Percentiles rank a stretch among this genome's conserved stretches.
These are phyloP conservation scores for Sycophaga agraensis DNA, from an alignment of 1,140 invertebrate genomes.

Conservation along the genomic window DNA sequence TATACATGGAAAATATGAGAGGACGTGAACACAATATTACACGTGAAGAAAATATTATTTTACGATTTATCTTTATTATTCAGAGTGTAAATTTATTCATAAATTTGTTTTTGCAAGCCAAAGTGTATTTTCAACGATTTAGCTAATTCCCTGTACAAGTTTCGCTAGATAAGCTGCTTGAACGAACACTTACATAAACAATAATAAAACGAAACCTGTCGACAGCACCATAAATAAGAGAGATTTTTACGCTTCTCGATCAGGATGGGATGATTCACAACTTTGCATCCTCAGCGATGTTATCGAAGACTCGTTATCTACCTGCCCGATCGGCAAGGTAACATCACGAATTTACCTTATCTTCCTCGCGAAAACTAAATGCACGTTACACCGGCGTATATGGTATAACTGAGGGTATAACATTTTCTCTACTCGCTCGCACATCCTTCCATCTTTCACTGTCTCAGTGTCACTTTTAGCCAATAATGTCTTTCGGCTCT, in stretches of 20 bases:
- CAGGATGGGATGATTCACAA: neutral
- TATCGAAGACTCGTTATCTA: conserved; percentile 9
- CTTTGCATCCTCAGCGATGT: conserved; percentile 2
- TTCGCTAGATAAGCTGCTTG: no score
- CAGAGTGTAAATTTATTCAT: no score
- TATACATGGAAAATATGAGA: no score
- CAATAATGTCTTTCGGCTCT: no score
- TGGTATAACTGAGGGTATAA: neutral
- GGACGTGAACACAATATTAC: no score
- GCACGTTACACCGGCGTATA: no score
- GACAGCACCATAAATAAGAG: conserved; percentile 12
- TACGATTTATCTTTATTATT: no score
- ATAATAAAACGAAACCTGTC: neutral
- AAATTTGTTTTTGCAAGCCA: no score
- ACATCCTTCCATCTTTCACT: neutral
- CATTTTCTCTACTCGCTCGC: neutral
- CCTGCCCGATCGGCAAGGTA: neutral
- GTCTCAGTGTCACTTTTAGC: neutral
- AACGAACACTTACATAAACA: conserved; percentile 5
- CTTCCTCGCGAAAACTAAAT: neutral
- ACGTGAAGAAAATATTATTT: no score
- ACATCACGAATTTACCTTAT: conserved; percentile 21
- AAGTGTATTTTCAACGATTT: no score
- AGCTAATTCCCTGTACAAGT: no score
- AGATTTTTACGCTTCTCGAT: conserved; percentile 7